Evolutionary conservation across 2,888 invertebrate genomes (phyloP), one percentile per base, ranked within the genome.

Genomic region (Lasioglossum morio): DNA sequence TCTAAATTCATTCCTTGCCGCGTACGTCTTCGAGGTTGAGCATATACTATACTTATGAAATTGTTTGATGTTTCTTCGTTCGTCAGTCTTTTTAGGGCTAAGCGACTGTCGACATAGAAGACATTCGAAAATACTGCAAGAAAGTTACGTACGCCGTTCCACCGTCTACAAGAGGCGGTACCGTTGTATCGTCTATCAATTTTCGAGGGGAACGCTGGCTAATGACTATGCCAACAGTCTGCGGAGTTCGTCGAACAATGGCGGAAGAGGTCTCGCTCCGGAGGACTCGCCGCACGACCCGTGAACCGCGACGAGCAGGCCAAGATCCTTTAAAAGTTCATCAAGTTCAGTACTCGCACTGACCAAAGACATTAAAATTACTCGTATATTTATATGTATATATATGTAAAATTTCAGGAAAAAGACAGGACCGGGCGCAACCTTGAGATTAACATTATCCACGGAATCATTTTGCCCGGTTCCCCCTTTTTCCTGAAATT

Each of bases 291-390:
- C 40, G 43, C 48, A 72, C n/a, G 30, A 70, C 77, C 79, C 23
- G 79, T 79, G 46, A 40, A 87, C 63, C 73, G 53, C 63, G 80
- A 72, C 74, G 81, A 86, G 73, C 80, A 80, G 69, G 77, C 86
- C 79, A 63, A 70, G 73, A 72, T 80, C 70, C 34, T 85, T 48
- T 70, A 70, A 81, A 79, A 81, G 80, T 86, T 77, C 74, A 74
- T 80, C 73, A 53, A n/a, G 53, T 53, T n/a, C 53, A 53, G 60
- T 72, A 27, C 43, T 43, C 43, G 60, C 57, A 40, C 72, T 76
- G 78, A 82, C 66, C 77, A 81, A 66, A 86, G 82, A 82, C n/a
- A 75, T 34, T 84, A 87, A 83, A 76, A 79, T 87, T 87, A 86
- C 69, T 72, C 57, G 66, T 83, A 79, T 46, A 48, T 77, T n/a